phyloP scores from a whole-genome alignment of 1,140 invertebrate species.

The Homalodisca vitripennis region DNA sequence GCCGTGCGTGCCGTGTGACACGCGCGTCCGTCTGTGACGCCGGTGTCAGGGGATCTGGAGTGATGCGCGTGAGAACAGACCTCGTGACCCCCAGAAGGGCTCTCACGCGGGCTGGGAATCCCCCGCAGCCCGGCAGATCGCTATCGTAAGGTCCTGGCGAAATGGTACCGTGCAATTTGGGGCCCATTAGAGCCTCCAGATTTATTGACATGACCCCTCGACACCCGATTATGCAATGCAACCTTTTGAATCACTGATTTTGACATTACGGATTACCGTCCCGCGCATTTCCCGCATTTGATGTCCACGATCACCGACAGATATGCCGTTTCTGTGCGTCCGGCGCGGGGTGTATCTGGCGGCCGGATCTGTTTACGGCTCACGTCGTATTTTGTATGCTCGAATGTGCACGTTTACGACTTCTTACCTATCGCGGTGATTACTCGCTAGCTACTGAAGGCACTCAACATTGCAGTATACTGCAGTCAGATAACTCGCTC shows the following conservation, averaged over 20 bases:
- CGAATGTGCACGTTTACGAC: no score
- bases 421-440: no score
- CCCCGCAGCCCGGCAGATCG: conserved; percentile 3
- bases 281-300: not conserved
- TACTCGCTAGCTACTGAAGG: no score
- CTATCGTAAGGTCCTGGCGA: conserved; percentile 22
- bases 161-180: conserved; percentile 24
- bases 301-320: not conserved
- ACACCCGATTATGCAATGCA: conserved; percentile 12
- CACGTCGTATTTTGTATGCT: no score
- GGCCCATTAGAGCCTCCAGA: conserved; percentile 10
- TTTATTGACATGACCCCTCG: conserved; percentile 21
- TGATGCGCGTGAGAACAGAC: conserved; percentile 1
- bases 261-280: conserved; percentile 11
- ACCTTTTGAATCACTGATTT: not conserved
- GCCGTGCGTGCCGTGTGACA: not conserved
- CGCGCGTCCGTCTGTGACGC: no score
- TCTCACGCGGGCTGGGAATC: conserved; percentile 9
- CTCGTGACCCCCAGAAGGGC: conserved; percentile 9
- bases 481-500: no score
- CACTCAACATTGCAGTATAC: no score
- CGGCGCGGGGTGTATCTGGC: no score
- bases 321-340: no score
- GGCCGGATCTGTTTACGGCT: no score
- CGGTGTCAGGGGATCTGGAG: not conserved